Evolutionary conservation across 2,113 vertebrate genomes (phyloP), one percentile per base, ranked within the genome.

Genomic region (Saiga tatarica): DNA sequence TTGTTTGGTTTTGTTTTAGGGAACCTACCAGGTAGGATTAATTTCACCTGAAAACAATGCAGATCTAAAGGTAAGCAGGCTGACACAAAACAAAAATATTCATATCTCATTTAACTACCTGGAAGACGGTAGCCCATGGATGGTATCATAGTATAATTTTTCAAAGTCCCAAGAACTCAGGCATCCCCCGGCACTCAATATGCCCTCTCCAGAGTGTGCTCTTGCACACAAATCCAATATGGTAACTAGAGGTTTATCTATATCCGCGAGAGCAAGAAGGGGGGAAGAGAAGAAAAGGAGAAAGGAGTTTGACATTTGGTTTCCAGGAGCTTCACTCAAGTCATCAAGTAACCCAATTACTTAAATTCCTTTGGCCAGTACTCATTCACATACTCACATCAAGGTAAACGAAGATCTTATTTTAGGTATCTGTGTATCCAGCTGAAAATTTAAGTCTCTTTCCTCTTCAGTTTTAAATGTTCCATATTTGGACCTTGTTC

Each of bases 41-140:
- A 55, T 89, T 94, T 91, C 25, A 84, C 26, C 14, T 87, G 39
- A 23, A 79, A 76, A 78, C 39, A 96, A 52, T 62, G 7, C 6
- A 15, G 11, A n/a, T 60, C 1, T 30, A 71, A 95, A 13, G 17
- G 93, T 53, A 84, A 3, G 45, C 1, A 26, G 39, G 7, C 2
- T 84, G 8, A 83, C 67, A 53, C 23, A 78, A 92, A 21, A n/a
- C 5, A 85, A n/a, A 76, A 47, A 17, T 50, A 33, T 83, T 93
- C n/a, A 15, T 39, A 50, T 53, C 7, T 95, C 15, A 10, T 83
- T 3, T 33, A 45, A 87, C 87, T 83, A 42, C 62, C 53, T 71
- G 2, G 25, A 76, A 74, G 23, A 90, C 7, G 2, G 36, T 12
- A 83, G 8, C 53, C 28, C 36, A 64, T 33, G 28, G 28, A 11